phyloP scores from a whole-genome alignment of 2,113 vertebrate genomes.

The Sakesphorus luctuosus region DNA sequence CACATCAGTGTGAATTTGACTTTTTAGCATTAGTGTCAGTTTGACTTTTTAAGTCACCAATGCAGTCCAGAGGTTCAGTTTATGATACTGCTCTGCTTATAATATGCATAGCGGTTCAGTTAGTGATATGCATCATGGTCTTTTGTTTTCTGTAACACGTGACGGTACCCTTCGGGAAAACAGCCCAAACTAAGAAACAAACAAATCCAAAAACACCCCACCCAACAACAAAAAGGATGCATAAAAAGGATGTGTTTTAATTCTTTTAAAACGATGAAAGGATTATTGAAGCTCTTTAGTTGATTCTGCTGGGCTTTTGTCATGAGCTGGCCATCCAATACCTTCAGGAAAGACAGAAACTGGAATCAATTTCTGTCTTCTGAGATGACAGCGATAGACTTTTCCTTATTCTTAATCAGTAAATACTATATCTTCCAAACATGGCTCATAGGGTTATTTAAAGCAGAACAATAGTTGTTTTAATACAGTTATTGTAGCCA shows the following conservation, averaged over 20 bases:
- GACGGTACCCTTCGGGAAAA: neutral
- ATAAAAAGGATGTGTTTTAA: neutral
- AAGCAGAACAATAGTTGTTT: slow-evolving; percentile 70
- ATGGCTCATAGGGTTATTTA: slow-evolving; percentile 69
- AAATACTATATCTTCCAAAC: slow-evolving; percentile 59
- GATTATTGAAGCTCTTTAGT: neutral
- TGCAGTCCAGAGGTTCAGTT: neutral
- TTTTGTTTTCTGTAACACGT: neutral
- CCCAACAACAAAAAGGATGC: neutral
- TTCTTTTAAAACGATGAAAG: neutral
- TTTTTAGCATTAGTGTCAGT: neutral
- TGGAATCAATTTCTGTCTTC: neutral
- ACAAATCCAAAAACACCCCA: neutral
- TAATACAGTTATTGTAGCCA: slow-evolving; percentile 71
- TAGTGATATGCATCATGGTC: neutral
- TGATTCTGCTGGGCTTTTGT: neutral
- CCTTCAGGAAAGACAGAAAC: neutral
- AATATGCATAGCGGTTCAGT: neutral
- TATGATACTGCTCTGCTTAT: neutral
- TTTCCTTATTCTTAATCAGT: slow-evolving; percentile 47
- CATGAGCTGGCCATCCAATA: neutral
- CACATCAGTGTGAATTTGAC: neutral
- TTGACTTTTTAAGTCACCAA: neutral
- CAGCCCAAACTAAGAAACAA: neutral
- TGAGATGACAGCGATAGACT: neutral